A percentile compares a stretch with the other conserved stretches of the same genome.
These are phyloP conservation scores for Magallana nippona DNA, from an alignment of 2,888 invertebrate species.

Conservation along the genomic window DNA sequence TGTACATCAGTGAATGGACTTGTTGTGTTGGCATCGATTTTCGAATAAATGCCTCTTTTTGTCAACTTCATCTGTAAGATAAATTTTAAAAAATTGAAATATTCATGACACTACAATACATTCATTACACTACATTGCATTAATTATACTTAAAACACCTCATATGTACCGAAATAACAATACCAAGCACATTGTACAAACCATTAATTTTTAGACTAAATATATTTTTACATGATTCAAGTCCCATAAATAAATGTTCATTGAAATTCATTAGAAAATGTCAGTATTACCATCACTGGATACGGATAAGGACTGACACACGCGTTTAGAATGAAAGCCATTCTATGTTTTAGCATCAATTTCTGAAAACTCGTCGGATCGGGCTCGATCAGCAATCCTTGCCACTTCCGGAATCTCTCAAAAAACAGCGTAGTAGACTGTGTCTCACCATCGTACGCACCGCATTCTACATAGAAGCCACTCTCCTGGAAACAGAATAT, in stretches of 20 bases:
- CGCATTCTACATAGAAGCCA: constrained; percentile 87
- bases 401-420: constrained; percentile 86
- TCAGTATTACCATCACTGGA: constrained; percentile 47
- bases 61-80: background rate
- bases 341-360: constrained; percentile 83
- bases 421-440: constrained; percentile 86
- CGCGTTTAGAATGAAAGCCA: constrained; percentile 86
- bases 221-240: no score
- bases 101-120: no score
- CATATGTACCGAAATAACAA: background rate
- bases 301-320: constrained; percentile 85
- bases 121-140: no score
- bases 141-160: no score
- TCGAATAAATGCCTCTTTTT: background rate
- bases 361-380: constrained; percentile 88
- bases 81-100: no score
- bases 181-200: background rate
- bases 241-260: background rate
- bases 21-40: background rate
- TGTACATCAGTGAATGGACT: constrained; percentile 82
- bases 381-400: constrained; percentile 87
- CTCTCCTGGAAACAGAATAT: constrained; percentile 74
- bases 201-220: no score
- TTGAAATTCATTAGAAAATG: no score
- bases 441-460: constrained; percentile 83